These are phyloP conservation scores for Rutilus rutilus DNA, from an alignment of 2,113 vertebrate species.

Conservation along the genomic window DNA sequence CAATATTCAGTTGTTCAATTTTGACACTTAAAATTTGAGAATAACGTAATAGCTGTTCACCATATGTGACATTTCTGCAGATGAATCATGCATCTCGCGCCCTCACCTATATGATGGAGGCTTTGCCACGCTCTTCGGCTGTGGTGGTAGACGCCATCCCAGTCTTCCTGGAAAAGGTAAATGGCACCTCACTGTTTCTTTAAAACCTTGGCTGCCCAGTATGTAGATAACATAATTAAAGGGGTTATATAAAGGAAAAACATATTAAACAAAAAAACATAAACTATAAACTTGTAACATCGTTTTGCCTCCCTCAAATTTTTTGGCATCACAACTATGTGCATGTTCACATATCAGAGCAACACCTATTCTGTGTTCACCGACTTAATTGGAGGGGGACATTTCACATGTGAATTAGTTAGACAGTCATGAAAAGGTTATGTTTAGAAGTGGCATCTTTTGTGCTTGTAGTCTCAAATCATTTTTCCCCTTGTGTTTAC, in stretches of 20 bases:
- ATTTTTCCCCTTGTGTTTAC: constrained; percentile 45
- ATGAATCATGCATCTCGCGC: constrained; percentile 99
- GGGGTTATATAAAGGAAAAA: neutral
- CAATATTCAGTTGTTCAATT: neutral
- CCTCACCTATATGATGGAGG: constrained; percentile 99
- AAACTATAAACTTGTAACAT: too few relatives aligned
- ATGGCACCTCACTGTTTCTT: neutral
- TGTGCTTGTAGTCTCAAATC: neutral
- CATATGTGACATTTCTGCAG: constrained; percentile 65
- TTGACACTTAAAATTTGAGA: neutral
- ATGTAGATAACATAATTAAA: neutral
- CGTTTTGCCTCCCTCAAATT: neutral
- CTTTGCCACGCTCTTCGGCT: constrained; percentile 95
- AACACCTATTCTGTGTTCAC: neutral
- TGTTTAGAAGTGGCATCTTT: neutral
- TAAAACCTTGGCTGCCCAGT: neutral
- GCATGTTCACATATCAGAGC: neutral
- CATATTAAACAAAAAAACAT: fast-evolving
- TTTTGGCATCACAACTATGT: neutral
- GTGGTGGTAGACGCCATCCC: constrained; percentile 99
- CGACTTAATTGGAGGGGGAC: neutral
- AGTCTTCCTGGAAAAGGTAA: constrained; percentile 98
- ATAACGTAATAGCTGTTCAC: constrained; percentile 14
- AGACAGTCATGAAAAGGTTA: neutral
- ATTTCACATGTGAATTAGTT: neutral